Conservation (phyloP, 2,113 vertebrate genomes). For the Sylvietta virens region DNA sequence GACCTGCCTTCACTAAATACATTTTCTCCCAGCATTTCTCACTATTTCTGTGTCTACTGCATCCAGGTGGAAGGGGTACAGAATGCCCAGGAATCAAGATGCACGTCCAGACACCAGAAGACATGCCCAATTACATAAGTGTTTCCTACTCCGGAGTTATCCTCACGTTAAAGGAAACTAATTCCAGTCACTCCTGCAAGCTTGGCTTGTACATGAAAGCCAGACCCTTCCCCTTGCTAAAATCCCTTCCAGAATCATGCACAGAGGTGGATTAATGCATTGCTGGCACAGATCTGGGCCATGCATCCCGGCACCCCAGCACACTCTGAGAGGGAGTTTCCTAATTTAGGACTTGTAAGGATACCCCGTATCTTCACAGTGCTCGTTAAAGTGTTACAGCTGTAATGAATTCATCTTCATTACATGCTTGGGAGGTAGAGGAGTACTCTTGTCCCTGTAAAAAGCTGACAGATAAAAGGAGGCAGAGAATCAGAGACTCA, state of each 20-base stretch:
- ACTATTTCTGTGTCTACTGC: not conserved
- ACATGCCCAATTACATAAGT: not conserved
- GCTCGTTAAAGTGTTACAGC: conserved; percentile 54
- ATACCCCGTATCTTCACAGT: conserved; percentile 29
- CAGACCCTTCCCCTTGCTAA: not conserved
- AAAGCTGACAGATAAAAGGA: conserved; percentile 56
- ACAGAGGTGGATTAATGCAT: not conserved
- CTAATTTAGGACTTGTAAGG: conserved; percentile 39
- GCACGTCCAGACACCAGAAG: not conserved
- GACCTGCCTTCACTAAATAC: not conserved
- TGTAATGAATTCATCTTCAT: conserved; percentile 64
- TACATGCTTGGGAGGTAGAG: conserved; percentile 41
- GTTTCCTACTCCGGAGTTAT: not conserved
- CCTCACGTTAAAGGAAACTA: not conserved
- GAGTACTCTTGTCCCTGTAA: conserved; percentile 35
- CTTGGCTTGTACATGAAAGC: not conserved
- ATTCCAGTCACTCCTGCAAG: not conserved
- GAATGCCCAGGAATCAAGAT: not conserved
- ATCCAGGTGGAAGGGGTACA: not conserved
- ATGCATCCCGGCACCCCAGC: not conserved
- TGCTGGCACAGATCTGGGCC: not conserved
- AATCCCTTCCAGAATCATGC: not conserved
- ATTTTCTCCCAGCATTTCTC: not conserved
- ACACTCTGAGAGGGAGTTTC: not conserved
- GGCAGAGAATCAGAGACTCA: conserved; percentile 28